These are phyloP conservation scores for Drepana arcuata DNA, from an alignment of 1,140 invertebrate genomes.

Conservation along the genomic window DNA sequence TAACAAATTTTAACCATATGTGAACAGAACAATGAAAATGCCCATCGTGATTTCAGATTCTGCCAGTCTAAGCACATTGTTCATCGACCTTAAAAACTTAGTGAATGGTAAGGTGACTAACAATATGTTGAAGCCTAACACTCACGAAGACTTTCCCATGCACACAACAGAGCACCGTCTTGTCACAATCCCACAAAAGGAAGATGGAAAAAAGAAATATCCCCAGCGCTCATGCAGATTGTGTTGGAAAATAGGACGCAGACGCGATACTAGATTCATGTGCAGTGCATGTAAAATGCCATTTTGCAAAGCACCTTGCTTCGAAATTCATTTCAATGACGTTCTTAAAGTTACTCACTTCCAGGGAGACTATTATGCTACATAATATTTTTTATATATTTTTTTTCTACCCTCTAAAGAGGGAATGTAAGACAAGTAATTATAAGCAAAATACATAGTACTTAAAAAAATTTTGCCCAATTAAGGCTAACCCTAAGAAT, in stretches of 20 bases:
- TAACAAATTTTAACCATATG: conserved; percentile 15
- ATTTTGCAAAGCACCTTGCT: conserved; percentile 67
- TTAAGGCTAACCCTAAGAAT: too few relatives aligned
- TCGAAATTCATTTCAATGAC: conserved; percentile 66
- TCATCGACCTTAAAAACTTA: conserved; percentile 65
- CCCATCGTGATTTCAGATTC: conserved; percentile 70
- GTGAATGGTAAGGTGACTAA: conserved; percentile 60
- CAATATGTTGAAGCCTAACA: conserved; percentile 28
- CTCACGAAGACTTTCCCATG: conserved; percentile 40
- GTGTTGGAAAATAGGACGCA: conserved; percentile 64
- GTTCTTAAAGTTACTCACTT: conserved; percentile 57
- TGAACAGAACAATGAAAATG: conserved; percentile 54
- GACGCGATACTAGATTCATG: conserved; percentile 68
- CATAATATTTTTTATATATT: conserved; percentile 27
- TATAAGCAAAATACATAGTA: too few relatives aligned
- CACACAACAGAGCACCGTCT: conserved; percentile 50
- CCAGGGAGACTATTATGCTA: conserved; percentile 60
- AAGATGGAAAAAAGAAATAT: conserved; percentile 71
- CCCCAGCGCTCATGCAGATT: conserved; percentile 65
- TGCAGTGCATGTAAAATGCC: conserved; percentile 65
- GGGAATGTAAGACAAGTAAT: too few relatives aligned
- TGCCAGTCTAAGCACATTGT: conserved; percentile 54
- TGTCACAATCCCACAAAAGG: conserved; percentile 66
- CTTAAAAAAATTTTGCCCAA: too few relatives aligned
- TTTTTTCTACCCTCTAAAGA: conserved; percentile 22